Evolutionary conservation across 1,140 invertebrate genomes (phyloP).

Genomic region (Geopemphigus sp.): DNA sequence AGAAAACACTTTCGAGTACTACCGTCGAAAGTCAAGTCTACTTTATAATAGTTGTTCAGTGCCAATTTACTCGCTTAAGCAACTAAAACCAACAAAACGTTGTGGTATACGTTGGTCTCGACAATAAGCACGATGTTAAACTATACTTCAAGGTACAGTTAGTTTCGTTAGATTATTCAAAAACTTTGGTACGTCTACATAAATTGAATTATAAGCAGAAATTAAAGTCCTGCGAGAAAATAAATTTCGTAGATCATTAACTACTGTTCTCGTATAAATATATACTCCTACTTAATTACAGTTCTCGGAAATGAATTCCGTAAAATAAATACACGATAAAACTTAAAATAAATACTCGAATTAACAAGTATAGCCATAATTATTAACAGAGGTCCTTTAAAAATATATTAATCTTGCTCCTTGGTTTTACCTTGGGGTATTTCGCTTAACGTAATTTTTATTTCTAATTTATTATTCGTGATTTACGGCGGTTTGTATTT

Average conservation of each 20-base stretch:
- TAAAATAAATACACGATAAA: not conserved
- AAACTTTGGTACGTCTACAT: not conserved
- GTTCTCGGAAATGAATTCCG: slow-evolving; percentile 9
- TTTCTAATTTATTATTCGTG: slow-evolving; percentile 8
- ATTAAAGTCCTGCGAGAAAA: slow-evolving; percentile 1
- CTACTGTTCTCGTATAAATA: slow-evolving; percentile 2
- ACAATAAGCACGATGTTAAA: not conserved
- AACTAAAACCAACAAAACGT: not conserved
- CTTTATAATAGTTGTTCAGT: not conserved
- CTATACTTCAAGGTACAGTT: not conserved
- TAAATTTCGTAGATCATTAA: slow-evolving; percentile 30
- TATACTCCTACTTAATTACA: not conserved
- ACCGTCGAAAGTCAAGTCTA: not conserved
- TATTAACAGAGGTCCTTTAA: not conserved
- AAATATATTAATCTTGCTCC: slow-evolving; percentile 10
- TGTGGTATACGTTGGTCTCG: not conserved
- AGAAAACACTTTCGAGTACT: not conserved
- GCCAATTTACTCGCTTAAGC: not conserved
- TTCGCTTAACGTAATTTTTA: slow-evolving; percentile 1
- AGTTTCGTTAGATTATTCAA: slow-evolving; percentile 4
- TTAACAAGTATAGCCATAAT: not conserved
- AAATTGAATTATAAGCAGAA: slow-evolving; percentile 14
- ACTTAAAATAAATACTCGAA: not conserved
- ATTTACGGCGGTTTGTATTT: slow-evolving; percentile 4
- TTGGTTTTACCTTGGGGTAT: not conserved